Conservation (phyloP, 2,113 vertebrate species). For the Chlorocebus sabaeus region DNA sequence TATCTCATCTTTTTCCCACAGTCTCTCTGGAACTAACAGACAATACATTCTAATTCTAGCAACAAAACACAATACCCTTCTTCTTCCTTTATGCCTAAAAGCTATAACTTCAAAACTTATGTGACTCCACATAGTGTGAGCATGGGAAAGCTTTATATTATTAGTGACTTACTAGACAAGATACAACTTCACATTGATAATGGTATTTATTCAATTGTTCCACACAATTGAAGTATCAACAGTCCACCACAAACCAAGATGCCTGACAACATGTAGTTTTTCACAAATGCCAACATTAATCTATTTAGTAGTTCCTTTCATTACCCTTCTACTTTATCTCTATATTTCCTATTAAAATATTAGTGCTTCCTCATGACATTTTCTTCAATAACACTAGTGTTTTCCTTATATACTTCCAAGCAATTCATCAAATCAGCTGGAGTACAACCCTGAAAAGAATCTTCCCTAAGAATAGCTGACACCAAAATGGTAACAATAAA, state of each 20-base stretch:
- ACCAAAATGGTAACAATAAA: neutral
- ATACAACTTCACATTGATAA: neutral
- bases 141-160: neutral
- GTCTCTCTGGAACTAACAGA: neutral
- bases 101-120: neutral
- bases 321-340: neutral
- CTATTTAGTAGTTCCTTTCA: neutral
- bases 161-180: neutral
- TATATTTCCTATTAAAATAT: constrained; percentile 34
- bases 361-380: constrained; percentile 28
- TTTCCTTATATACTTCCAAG: constrained; percentile 45
- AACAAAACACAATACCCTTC: neutral
- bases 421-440: constrained; percentile 42
- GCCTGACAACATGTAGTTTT: neutral
- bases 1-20: neutral
- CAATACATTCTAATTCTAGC: neutral
- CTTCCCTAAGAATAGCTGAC: neutral
- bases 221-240: neutral
- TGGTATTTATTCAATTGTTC: neutral
- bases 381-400: constrained; percentile 21
- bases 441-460: neutral
- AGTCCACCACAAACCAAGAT: neutral
- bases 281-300: neutral
- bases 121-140: neutral
- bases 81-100: neutral